Base-by-base conservation (phyloP, 2,888 invertebrate species). In the Lepidocyrtinus sp. region DNA sequence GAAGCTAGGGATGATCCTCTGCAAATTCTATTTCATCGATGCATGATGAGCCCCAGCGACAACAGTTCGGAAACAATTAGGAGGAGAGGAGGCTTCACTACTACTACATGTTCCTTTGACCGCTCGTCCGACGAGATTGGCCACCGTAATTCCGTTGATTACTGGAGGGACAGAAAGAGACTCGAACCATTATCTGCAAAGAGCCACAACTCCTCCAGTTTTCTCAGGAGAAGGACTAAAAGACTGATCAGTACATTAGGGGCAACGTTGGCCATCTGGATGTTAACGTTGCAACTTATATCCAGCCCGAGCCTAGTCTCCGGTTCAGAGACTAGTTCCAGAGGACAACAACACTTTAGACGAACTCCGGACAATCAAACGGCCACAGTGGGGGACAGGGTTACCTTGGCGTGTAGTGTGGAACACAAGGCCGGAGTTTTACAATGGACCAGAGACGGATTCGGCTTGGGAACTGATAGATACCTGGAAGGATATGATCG, bases 391-490 rank as follows among this genome's bases (percentile, higher is more conserved):
- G 97, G 97, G 15, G 94, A 95, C 71, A 92, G 94, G 79, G 95
- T 96, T 59, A 95, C 96, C 12, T 90, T 98, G 76, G 96, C 96
- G 2, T 98, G 98, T 89, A 91, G 95, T 55, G 96, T 98, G 24
- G 93, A 95, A 88, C 93, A 94, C 88, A 96, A 96, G 89, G 92
- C 92, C 62, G 98, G 98, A 0, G 93, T 94, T 72, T 91, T 98
- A 72, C 98, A 98, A 89, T 99, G 99, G 99, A 98, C 98, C 77
- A 96, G 96, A 88, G 97, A 98, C 88, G 97, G 96, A 88, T 98
- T 98, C 88, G 98, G 97, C 0, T 91, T 99, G 36, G 98, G 98
- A 0, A 93, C 95, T 0, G 95, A 97, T 88, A 91, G 98, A 85
- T 94, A 96, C 87, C 91, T 98, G 79, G 95, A 95, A 81, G 96